Conservation (phyloP, 2,888 invertebrate genomes). For the Hirtodrosophila histrioides region DNA sequence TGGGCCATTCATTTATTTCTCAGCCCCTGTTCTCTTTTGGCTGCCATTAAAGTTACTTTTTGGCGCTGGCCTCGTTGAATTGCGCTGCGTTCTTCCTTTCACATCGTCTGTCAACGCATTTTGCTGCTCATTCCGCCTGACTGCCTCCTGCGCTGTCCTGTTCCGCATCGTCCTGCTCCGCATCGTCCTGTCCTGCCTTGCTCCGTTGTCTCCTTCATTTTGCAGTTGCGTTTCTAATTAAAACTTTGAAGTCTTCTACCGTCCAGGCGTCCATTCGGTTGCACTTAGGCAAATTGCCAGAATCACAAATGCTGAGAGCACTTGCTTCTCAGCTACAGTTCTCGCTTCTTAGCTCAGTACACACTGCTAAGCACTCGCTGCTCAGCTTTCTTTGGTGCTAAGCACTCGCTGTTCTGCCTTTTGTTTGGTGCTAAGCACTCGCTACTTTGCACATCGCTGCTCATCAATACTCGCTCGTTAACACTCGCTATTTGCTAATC, state of each 20-base stretch:
- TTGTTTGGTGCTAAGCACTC: neutral
- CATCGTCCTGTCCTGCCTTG: neutral
- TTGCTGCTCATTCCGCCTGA: slow-evolving; percentile 74
- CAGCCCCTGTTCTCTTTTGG: slow-evolving; percentile 1
- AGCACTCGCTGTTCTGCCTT: neutral
- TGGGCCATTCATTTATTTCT: slow-evolving; percentile 45
- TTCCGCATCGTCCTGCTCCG: slow-evolving; percentile 4
- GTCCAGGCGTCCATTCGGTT: slow-evolving; percentile 48
- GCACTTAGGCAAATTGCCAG: slow-evolving; percentile 78
- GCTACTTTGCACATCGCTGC: neutral
- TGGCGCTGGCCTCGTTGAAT: slow-evolving; percentile 50
- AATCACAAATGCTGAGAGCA: slow-evolving; percentile 28
- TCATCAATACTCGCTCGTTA: neutral
- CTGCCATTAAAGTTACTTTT: slow-evolving; percentile 61
- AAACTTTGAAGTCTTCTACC: slow-evolving; percentile 61
- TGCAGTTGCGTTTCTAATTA: slow-evolving; percentile 76
- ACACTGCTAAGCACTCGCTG: neutral
- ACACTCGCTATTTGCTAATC: neutral
- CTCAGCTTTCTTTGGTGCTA: neutral
- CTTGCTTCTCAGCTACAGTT: neutral
- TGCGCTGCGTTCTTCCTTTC: slow-evolving; percentile 38
- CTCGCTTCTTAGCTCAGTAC: neutral
- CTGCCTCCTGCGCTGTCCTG: slow-evolving; percentile 44
- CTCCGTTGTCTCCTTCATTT: slow-evolving; percentile 38
- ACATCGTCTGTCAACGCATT: slow-evolving; percentile 75